Base-by-base conservation (phyloP, 2,113 vertebrate species). In the Fregata magnificens region DNA sequence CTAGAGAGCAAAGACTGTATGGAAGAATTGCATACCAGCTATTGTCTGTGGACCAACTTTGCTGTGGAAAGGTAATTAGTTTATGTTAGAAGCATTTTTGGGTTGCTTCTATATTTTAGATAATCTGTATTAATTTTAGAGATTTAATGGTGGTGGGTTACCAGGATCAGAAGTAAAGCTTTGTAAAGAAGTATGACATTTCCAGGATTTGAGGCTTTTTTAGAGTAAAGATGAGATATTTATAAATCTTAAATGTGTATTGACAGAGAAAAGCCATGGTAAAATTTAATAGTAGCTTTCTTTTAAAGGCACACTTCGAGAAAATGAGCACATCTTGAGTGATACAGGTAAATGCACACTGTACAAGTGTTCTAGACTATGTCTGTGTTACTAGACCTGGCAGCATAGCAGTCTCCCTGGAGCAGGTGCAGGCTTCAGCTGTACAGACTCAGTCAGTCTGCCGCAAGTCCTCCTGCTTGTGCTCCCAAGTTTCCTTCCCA, bases 181-280 rank as follows among this genome's bases (percentile, higher is more conserved):
- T 93, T 90, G 58, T 55, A 76, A 90, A 44, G 55, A 73, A 82
- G 16, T 62, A 19, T 59, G 53, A 44, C 40, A 85, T 56, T 93
- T 86, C 36, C 95, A 93, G 74, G 45, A 45, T 86, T 6, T 83
- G 45, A 95, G 82, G 71, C 61, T 80, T 47, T 95, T 89, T 69
- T 53, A 90, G 92, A 82, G 45, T 88, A 82, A 67, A 79, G 61
- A 81, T 84, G 65, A 92, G 83, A 49, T 92, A 76, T 74, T 77
- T 73, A 21, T 93, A 58, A 59, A 59, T 90, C 85, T 93, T 90
- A 92, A 93, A 87, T 26, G 38, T 81, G 84, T 90, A 29, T 78
- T 89, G 92, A 58, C 76, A 92, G 90, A 80, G 96, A 95, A 92
- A 94, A 96, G 49, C 21, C 72, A 26, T 56, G 84, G 76, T 65